phyloP scores from a whole-genome alignment of 2,797 vertebrate species.

The Buceros bicornis region DNA sequence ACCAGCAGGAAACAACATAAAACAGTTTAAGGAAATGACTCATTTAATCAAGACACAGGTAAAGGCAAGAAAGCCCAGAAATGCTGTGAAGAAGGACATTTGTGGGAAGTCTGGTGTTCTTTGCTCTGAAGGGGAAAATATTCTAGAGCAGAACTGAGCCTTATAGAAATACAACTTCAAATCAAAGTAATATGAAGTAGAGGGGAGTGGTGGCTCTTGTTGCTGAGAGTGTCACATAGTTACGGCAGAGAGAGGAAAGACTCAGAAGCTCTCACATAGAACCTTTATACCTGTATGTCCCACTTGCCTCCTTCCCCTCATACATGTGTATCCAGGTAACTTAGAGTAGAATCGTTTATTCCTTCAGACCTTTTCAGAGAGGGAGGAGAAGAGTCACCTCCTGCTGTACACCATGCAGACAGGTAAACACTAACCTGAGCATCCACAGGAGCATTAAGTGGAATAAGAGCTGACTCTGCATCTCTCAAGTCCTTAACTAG shows the following conservation, averaged over 20 bases:
- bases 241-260: not conserved
- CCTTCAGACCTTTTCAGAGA: not conserved
- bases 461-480: not conserved
- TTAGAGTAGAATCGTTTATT: not conserved
- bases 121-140: not conserved
- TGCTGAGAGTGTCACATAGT: not conserved
- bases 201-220: not conserved
- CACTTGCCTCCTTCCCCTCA: not conserved
- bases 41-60: not conserved
- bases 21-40: not conserved
- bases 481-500: not conserved
- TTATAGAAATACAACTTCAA: not conserved
- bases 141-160: not conserved
- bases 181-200: not conserved
- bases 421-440: not conserved
- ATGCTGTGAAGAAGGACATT: not conserved
- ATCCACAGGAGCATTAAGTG: not conserved
- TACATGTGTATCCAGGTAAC: not conserved
- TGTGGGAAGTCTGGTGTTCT: not conserved
- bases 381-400: not conserved
- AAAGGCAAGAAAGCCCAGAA: not conserved
- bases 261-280: not conserved
- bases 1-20: not conserved
- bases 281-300: not conserved
- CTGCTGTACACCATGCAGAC: not conserved